phyloP scores from a whole-genome alignment of 2,888 invertebrate genomes.

The Chaitophorus viminalis region DNA sequence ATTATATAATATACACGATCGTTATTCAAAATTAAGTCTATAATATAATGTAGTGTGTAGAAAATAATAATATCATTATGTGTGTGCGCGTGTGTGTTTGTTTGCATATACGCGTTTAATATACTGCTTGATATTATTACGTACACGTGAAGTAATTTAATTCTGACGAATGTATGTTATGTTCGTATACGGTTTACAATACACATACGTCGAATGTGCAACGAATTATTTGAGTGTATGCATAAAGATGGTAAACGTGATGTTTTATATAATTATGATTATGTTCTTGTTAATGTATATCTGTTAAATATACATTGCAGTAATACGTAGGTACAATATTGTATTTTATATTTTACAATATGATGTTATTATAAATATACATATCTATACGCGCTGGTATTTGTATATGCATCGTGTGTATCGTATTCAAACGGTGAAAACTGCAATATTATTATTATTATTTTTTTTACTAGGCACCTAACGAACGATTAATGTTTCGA shows the following conservation, averaged over 20 bases:
- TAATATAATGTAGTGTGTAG: neutral
- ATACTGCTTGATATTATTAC: neutral
- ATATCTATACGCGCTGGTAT: neutral
- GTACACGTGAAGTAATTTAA: neutral
- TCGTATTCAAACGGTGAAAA: neutral
- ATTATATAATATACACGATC: too few species aligned
- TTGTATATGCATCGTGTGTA: too few species aligned
- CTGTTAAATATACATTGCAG: constrained; percentile 7
- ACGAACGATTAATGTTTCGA: neutral
- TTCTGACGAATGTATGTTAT: neutral
- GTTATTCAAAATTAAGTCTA: constrained; percentile 17
- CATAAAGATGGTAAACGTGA: constrained; percentile 9
- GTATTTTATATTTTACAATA: too few species aligned
- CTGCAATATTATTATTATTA: neutral
- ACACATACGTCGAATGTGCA: neutral
- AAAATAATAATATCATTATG: neutral
- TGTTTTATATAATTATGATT: neutral
- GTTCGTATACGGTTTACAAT: too few species aligned
- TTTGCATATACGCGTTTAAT: neutral
- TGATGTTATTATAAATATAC: neutral
- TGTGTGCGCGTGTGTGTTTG: neutral
- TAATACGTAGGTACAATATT: neutral
- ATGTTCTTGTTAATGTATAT: constrained; percentile 9
- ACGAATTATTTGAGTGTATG: neutral
- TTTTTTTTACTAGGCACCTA: neutral